Base-by-base conservation (phyloP, 2,888 invertebrate genomes). In the Neuroscelio doddi region DNA sequence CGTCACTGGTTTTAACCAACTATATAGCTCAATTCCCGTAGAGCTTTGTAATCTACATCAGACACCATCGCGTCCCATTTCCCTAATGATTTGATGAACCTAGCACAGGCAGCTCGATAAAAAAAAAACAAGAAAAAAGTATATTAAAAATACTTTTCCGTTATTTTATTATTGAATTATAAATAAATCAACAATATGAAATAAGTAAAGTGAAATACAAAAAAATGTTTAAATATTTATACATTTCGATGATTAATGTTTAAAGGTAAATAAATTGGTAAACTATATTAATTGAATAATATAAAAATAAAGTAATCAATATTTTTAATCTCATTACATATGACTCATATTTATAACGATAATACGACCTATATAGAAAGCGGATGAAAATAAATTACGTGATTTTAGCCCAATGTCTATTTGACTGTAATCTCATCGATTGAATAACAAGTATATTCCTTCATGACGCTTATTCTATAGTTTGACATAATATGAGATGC, bases 41-140 rank as follows among this genome's bases (percentile, higher is more conserved):
- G 32, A 47, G 52, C 52, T 52, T 61, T 65, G 59, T 63, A 67
- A 69, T 69, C 64, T 69, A 67, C 70, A 73, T 75, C 74, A 70
- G 67, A 64, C 74, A 64, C 66, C 61, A 68, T 65, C 65, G 47
- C 57, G 77, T 77, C 70, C 80, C 75, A 76, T 79, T 78, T 80
- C 75, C 58, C 71, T 75, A 77, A 76, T 73, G 72, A 77, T 69
- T 68, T 69, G 64, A 68, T 72, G 66, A 49, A 75, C 69, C 69
- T 59, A 41, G 36, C n/a, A 64, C 36, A 68, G 58, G 47, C 62
- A 56, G 64, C 50, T 58, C 16, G 59, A 27, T 42, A 44, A 46
- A 57, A 55, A 39, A 45, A 26, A 57, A 34, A 55, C 17, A 29
- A 16, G 17, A n/a, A 38, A 38, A 53, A 55, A 46, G 45, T 49